These are phyloP conservation scores for Pyrgilauda ruficollis DNA, from an alignment of 2,113 vertebrate species.

Conservation along the genomic window DNA sequence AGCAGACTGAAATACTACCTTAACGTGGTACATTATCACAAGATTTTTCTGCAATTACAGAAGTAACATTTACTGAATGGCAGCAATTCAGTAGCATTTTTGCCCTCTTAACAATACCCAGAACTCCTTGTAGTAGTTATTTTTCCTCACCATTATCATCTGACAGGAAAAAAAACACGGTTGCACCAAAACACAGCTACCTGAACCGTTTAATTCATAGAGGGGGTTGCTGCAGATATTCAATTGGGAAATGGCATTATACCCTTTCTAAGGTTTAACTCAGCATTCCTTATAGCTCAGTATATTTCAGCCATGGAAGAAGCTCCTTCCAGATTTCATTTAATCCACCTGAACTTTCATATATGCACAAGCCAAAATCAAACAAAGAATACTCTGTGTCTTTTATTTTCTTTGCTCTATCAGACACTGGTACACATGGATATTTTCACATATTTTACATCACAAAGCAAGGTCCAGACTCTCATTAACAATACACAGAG, in stretches of 20 bases:
- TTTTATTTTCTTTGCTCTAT: neutral
- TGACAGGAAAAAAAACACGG: neutral
- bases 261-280: neutral
- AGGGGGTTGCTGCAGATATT: neutral
- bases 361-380: neutral
- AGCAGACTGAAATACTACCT: neutral
- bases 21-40: neutral
- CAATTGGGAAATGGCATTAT: neutral
- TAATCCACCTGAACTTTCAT: neutral
- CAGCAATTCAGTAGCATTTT: neutral
- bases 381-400: neutral
- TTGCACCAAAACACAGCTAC: neutral
- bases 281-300: neutral
- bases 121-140: neutral
- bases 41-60: neutral
- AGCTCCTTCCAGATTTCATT: neutral
- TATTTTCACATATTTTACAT: neutral
- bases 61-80: neutral
- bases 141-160: neutral
- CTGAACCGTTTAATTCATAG: neutral
- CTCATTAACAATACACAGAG: fast-evolving
- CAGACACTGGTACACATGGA: too few relatives aligned
- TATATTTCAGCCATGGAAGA: neutral
- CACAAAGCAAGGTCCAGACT: neutral
- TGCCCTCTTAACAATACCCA: neutral